These are phyloP conservation scores for Colistium nudipinnis DNA, from an alignment of 2,113 vertebrate species.

Conservation along the genomic window DNA sequence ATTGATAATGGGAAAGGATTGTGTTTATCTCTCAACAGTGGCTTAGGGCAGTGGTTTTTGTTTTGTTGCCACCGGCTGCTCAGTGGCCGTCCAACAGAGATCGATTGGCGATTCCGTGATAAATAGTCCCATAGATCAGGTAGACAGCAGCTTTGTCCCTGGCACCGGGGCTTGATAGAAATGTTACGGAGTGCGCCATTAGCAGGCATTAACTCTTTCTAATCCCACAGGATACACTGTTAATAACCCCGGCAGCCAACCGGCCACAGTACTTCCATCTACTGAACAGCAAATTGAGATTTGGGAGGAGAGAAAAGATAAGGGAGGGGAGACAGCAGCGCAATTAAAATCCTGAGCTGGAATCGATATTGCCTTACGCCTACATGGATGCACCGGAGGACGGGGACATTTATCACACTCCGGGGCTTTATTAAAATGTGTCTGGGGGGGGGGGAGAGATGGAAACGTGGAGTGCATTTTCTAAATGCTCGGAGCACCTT, in stretches of 20 bases:
- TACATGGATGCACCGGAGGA: constrained; percentile 3
- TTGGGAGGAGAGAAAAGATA: constrained; percentile 15
- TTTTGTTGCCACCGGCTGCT: constrained; percentile 16
- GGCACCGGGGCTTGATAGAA: constrained; percentile 56
- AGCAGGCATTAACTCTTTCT: constrained; percentile 53
- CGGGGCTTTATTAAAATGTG: constrained; percentile 52
- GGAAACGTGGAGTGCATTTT: constrained; percentile 40
- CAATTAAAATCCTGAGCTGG: constrained; percentile 44
- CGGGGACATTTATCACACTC: constrained; percentile 47
- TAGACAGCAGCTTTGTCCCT: constrained; percentile 45
- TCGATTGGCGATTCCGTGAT: constrained; percentile 60
- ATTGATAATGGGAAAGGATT: constrained; percentile 1
- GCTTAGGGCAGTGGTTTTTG: constrained; percentile 2
- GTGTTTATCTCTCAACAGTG: background rate
- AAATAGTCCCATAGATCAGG: constrained; percentile 59
- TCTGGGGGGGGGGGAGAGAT: constrained; percentile 22
- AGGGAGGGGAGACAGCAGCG: constrained; percentile 22
- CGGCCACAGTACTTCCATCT: constrained; percentile 19
- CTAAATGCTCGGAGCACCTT: background rate
- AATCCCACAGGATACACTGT: constrained; percentile 33
- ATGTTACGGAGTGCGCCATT: constrained; percentile 47
- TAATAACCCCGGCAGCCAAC: constrained; percentile 23
- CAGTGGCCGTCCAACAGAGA: constrained; percentile 15
- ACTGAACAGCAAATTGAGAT: constrained; percentile 21
- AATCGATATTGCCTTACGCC: constrained; percentile 28